Base-by-base conservation (phyloP, 2,888 invertebrate genomes). In the Trimorus sp. region DNA sequence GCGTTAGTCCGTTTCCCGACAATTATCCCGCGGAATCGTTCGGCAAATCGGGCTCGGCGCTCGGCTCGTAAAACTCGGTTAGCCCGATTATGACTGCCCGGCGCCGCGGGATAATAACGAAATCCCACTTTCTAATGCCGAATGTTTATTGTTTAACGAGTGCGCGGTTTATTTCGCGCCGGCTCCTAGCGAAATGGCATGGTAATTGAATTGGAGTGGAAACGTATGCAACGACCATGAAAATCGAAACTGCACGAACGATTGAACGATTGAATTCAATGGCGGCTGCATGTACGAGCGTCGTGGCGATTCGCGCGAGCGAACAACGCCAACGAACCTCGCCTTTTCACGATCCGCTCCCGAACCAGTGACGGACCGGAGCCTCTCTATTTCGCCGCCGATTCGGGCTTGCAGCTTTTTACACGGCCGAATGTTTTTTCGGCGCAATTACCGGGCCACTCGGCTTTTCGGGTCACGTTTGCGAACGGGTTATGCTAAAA, bases 301-400 rank as follows among this genome's bases (percentile, higher is more conserved):
- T 80, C 65, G 62, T 66, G 45, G 66, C 70, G 76, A 65, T 49
- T 71, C 66, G 80, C 80, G 76, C 80, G 71, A 75, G 66, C 71
- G 71, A 70, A 60, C 77, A 75, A 37, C 37, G 56, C 58, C 68
- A 74, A 56, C 68, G 60, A 62, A 68, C 73, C 74, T 65, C 60
- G 26, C 69, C 84, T 79, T 85, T n/a, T 85, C 85, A 85, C 85
- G 85, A 85, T 84, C 80, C 85, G 74, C 81, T 86, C 83, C 69
- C 65, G 82, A 42, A 12, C 48, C 82, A 84, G 84, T 84, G 84
- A 80, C 80, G 85, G 70, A 85, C 85, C 82, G 9, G n/a, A 45
- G n/a, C 45, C 82, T 79, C 83, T 86, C 84, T 85, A 84, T 87
- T 85, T 86, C 85, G 84, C 26, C 71, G 85, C 83, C 85, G 85